These are phyloP conservation scores for Intellagama lesueurii DNA, from an alignment of 2,797 vertebrate genomes.

Conservation along the genomic window DNA sequence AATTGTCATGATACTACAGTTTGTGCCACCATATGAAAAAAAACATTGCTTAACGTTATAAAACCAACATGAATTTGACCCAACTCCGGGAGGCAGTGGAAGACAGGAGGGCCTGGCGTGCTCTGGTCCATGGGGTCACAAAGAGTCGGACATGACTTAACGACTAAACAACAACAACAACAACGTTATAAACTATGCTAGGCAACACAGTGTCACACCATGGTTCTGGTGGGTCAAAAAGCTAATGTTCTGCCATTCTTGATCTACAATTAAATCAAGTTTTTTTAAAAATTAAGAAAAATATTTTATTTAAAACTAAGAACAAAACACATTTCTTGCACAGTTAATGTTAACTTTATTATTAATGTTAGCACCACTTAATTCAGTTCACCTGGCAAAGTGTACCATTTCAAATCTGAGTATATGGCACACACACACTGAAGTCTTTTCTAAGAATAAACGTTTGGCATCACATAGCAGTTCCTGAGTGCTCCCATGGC, in stretches of 20 bases:
- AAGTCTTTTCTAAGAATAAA: background rate
- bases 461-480: background rate
- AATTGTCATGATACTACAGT: too few species aligned
- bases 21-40: background rate
- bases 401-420: background rate
- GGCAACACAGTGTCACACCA: background rate
- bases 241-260: background rate
- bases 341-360: background rate
- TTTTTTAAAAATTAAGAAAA: background rate
- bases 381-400: too few species aligned
- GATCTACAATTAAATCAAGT: background rate
- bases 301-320: background rate
- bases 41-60: too few species aligned
- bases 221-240: background rate
- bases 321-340: background rate
- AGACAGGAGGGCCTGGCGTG: too few species aligned
- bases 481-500: background rate
- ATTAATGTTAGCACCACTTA: background rate
- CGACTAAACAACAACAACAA: too few species aligned
- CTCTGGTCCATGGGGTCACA: too few species aligned
- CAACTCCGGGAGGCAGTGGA: too few species aligned
- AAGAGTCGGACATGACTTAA: too few species aligned
- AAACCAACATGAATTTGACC: too few species aligned
- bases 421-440: background rate
- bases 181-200: background rate